Evolutionary conservation across 2,888 invertebrate genomes (phyloP), one percentile per base, ranked within the genome.

Genomic region (Rhagonycha lutea): DNA sequence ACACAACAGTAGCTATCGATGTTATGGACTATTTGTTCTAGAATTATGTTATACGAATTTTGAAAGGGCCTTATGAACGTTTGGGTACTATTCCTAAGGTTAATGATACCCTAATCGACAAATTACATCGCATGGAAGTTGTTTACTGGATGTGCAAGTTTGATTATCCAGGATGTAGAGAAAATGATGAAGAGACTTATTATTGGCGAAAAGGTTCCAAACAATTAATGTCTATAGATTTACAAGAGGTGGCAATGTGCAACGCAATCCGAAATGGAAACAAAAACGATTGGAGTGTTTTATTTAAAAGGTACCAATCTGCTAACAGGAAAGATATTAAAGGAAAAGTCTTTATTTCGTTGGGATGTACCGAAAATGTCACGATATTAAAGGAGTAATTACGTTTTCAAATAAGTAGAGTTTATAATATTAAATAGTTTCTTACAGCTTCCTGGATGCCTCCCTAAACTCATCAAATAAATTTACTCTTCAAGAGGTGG

Each of bases 61-160:
- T 81, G 24, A 60, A 73, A 60, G 11, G 26, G 7, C 78, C 76
- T 9, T 80, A 76, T 32, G 12, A 76, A 2, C 18, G 61, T 0
- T 61, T 80, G 4, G 74, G 75, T 14, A 29, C 23, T 12, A 71
- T 78, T 87, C 86, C 81, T 87, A 73, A 91, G 90, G 83, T 88
- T 7, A 3, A 14, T 3, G 75, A 75, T 68, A 18, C 63, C 2
- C 74, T 71, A 65, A 23, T 76, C 9, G 81, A 79, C 9, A 77
- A 72, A 68, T 63, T 80, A 24, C 79, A 78, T 89, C 91, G 92
- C 80, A 86, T 70, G 24, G 62, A 77, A n/a, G 14, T 81, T 14
- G 12, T 76, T 3, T 70, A 18, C 10, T 75, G 74, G 78, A 68
- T 80, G 70, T 89, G 89, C 79, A 78, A 81, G 4, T 82, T 87